Conservation (phyloP, 2,797 vertebrate species). For the Epinephelus malabaricus region DNA sequence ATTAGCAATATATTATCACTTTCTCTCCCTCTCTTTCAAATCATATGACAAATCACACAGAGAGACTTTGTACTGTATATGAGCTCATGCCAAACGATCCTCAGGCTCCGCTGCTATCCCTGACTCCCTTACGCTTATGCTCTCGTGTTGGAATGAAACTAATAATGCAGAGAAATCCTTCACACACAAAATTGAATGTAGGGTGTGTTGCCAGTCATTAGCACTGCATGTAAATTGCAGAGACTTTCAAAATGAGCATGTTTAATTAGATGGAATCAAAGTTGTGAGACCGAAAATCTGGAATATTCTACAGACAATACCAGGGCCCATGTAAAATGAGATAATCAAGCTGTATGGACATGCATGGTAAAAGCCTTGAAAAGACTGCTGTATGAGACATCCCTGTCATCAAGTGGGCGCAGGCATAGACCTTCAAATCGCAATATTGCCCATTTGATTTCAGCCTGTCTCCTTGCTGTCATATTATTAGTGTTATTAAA, state of each 20-base stretch:
- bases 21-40: conserved; percentile 18
- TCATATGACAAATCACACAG: conserved; percentile 14
- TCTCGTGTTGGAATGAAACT: not conserved
- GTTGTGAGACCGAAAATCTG: conserved; percentile 15
- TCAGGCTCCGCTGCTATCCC: not conserved
- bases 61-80: conserved; percentile 8
- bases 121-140: not conserved
- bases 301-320: not conserved
- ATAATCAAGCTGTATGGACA: not conserved
- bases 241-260: conserved; percentile 7
- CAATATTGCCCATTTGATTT: too few species aligned
- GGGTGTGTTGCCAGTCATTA: not conserved
- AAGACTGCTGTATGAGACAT: not conserved
- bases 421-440: not conserved
- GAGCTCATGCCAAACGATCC: conserved; percentile 19
- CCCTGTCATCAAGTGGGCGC: not conserved
- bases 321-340: not conserved
- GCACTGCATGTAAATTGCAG: not conserved
- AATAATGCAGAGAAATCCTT: conserved; percentile 22
- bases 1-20: conserved; percentile 49
- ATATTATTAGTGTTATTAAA: not conserved
- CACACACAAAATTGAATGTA: not conserved
- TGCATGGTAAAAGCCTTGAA: not conserved
- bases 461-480: not conserved
- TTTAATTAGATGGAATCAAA: conserved; percentile 22